phyloP scores from a whole-genome alignment of 2,888 invertebrate species.

The Erebia ligea region DNA sequence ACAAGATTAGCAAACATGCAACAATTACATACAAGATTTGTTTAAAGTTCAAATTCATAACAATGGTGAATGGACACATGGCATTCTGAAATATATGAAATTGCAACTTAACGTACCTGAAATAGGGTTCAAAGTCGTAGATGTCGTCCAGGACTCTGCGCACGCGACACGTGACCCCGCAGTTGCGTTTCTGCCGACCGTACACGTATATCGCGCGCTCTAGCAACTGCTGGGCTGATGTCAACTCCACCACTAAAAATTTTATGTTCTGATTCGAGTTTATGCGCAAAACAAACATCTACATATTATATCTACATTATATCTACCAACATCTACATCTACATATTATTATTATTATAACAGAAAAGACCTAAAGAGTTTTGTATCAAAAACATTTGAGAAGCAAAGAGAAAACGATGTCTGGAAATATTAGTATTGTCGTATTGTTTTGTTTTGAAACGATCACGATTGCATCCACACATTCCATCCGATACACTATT shows the following conservation, averaged over 20 bases:
- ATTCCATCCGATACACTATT: not conserved
- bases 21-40: slow-evolving; percentile 26
- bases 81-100: slow-evolving; percentile 6
- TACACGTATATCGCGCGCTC: slow-evolving; percentile 75
- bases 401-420: not conserved
- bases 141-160: slow-evolving; percentile 74
- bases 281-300: not conserved
- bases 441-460: not conserved
- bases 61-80: slow-evolving; percentile 23
- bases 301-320: no score
- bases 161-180: slow-evolving; percentile 76
- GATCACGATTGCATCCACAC: not conserved
- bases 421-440: not conserved
- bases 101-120: slow-evolving; percentile 56
- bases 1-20: slow-evolving; percentile 26
- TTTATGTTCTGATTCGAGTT: slow-evolving; percentile 13
- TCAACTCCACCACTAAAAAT: slow-evolving; percentile 66
- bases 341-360: no score
- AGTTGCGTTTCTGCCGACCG: slow-evolving; percentile 63
- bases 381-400: not conserved
- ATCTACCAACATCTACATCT: no score
- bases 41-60: slow-evolving; percentile 32
- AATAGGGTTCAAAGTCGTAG: slow-evolving; percentile 78
- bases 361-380: not conserved
- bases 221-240: slow-evolving; percentile 73